These are phyloP conservation scores for Eledone cirrhosa DNA, from an alignment of 2,888 invertebrate genomes.

Conservation along the genomic window DNA sequence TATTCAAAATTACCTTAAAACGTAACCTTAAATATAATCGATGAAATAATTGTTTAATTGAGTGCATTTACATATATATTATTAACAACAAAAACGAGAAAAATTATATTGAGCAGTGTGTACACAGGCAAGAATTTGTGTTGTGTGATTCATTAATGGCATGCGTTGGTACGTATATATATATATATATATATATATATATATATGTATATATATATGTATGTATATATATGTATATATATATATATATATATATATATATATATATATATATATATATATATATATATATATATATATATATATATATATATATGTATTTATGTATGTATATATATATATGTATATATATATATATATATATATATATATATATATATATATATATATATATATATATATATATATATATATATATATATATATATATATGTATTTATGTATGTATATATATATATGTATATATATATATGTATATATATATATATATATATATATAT, in stretches of 20 bases:
- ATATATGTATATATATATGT: not conserved
- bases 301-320: not conserved
- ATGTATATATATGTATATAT: not conserved
- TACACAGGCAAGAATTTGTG: no score
- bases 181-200: not conserved
- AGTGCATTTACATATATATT: no score
- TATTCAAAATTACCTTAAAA: no score
- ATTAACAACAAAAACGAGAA: no score
- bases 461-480: not conserved
- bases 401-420: not conserved
- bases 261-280: not conserved
- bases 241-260: conserved; percentile 10
- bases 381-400: not conserved
- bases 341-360: not conserved
- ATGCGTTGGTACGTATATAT: no score
- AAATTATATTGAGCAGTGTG: no score
- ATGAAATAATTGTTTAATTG: no score
- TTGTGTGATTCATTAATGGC: no score
- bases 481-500: not conserved
- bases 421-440: not conserved
- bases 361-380: not conserved
- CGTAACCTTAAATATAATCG: no score
- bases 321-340: no score
- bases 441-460: not conserved
- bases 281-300: not conserved